Conservation (phyloP, 30 jellyfish, hydroid and myxozoan genomes). For the Hydractinia symbiolongicarpus region DNA sequence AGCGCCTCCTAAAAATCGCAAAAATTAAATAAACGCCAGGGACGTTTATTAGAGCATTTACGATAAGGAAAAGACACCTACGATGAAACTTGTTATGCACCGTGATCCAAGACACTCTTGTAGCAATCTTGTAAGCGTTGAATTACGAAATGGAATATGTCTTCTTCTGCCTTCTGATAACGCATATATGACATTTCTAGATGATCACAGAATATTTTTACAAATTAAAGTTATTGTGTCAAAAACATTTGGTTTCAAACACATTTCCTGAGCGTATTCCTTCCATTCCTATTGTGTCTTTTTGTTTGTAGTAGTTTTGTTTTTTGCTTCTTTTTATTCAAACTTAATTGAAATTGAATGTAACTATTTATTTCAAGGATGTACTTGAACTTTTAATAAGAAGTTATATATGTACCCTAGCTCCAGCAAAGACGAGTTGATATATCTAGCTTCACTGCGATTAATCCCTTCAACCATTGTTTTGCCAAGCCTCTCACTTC, state of each 20-base stretch:
- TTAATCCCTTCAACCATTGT: constrained; percentile 97
- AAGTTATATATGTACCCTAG: constrained; percentile 55
- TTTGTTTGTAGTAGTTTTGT: no score
- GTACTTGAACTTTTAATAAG: background rate
- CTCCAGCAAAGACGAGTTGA: constrained; percentile 89
- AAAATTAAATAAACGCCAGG: no score
- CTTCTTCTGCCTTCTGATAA: constrained; percentile 88
- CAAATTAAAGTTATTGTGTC: no score
- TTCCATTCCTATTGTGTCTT: no score
- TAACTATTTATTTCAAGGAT: background rate
- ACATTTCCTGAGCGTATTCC: no score
- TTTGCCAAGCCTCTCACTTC: constrained; percentile 94
- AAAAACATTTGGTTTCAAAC: no score
- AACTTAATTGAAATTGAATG: no score
- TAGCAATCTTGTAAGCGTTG: constrained; percentile 84
- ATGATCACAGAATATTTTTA: background rate
- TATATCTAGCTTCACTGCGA: constrained; percentile 87
- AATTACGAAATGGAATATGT: constrained; percentile 96
- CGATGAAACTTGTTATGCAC: constrained; percentile 93
- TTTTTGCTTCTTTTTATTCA: no score
- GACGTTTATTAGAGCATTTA: no score
- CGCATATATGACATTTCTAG: constrained; percentile 89
- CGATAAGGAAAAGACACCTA: constrained; percentile 29
- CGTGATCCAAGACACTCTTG: constrained; percentile 98
- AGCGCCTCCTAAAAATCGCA: no score